These are phyloP conservation scores for Nasonia vitripennis DNA, from an alignment of 1,140 invertebrate species.

Conservation along the genomic window DNA sequence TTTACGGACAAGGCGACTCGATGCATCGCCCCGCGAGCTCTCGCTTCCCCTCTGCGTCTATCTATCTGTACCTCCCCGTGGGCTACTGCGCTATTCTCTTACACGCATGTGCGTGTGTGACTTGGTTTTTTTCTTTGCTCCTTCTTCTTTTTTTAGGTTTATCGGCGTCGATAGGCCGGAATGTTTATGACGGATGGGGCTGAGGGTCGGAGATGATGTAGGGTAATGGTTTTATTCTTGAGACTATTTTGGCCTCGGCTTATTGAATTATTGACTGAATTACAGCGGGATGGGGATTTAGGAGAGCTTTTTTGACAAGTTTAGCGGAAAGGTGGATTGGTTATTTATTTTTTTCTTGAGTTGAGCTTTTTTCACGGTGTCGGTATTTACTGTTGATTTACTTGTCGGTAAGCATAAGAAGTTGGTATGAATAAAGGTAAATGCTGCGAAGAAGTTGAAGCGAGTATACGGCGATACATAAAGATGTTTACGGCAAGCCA, in stretches of 20 bases:
- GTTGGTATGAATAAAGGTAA: not conserved
- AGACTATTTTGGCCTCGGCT: too few relatives aligned
- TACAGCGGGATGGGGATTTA: too few relatives aligned
- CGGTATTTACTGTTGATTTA: not conserved
- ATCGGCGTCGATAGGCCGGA: not conserved
- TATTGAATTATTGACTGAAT: too few relatives aligned
- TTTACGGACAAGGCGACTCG: conserved; percentile 42
- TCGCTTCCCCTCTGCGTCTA: conserved; percentile 9
- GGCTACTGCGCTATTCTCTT: not conserved
- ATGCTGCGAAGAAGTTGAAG: not conserved
- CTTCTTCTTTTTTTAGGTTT: not conserved
- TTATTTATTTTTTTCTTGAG: not conserved
- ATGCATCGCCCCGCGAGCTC: conserved; percentile 18
- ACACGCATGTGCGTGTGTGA: not conserved
- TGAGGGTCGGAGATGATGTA: not conserved
- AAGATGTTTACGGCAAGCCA: not conserved
- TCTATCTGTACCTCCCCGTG: not conserved
- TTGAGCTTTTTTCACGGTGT: not conserved
- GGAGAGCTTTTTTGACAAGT: too few relatives aligned
- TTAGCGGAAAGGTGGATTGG: too few relatives aligned
- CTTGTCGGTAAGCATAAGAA: not conserved
- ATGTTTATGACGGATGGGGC: not conserved
- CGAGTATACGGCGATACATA: not conserved
- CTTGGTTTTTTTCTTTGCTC: not conserved
- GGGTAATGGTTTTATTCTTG: not conserved